Conservation (phyloP, 2,888 invertebrate genomes). For the Philaethria dido region DNA sequence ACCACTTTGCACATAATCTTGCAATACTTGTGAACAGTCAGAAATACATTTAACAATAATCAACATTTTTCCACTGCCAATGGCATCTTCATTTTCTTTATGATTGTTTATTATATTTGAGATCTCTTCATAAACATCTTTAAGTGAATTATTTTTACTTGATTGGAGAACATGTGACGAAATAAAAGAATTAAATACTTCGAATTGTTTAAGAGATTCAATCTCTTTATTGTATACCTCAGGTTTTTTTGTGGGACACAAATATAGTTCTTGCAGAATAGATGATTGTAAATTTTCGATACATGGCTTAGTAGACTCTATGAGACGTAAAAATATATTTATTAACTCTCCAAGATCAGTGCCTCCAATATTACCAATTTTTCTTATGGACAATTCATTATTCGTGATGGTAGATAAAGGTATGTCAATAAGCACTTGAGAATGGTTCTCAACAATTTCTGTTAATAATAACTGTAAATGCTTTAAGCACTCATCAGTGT, state of each 20-base stretch:
- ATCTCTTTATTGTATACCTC: slow-evolving; percentile 29
- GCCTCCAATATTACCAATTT: slow-evolving; percentile 36
- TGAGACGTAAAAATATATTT: slow-evolving; percentile 41
- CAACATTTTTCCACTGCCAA: slow-evolving; percentile 60
- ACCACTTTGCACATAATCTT: slow-evolving; percentile 43
- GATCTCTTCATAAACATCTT: slow-evolving; percentile 46
- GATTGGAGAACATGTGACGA: not conserved
- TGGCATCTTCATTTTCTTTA: slow-evolving; percentile 61
- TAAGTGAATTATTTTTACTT: not conserved
- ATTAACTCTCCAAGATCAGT: slow-evolving; percentile 46
- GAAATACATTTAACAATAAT: slow-evolving; percentile 68
- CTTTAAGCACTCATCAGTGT: slow-evolving; percentile 59
- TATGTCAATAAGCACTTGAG: slow-evolving; percentile 55
- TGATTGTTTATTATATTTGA: slow-evolving; percentile 59
- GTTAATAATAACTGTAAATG: slow-evolving; percentile 56
- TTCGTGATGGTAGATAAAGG: slow-evolving; percentile 49
- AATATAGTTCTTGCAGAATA: slow-evolving; percentile 38
- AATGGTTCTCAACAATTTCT: slow-evolving; percentile 60
- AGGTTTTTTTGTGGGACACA: slow-evolving; percentile 9
- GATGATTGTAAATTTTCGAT: slow-evolving; percentile 42
- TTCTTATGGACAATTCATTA: slow-evolving; percentile 19
- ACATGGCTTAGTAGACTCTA: slow-evolving; percentile 48
- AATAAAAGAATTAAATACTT: slow-evolving; percentile 12
- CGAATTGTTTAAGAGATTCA: slow-evolving; percentile 9
- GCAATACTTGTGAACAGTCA: slow-evolving; percentile 64